Evolutionary conservation across 2,888 invertebrate genomes (phyloP).

Genomic region (Drosophila anceps): DNA sequence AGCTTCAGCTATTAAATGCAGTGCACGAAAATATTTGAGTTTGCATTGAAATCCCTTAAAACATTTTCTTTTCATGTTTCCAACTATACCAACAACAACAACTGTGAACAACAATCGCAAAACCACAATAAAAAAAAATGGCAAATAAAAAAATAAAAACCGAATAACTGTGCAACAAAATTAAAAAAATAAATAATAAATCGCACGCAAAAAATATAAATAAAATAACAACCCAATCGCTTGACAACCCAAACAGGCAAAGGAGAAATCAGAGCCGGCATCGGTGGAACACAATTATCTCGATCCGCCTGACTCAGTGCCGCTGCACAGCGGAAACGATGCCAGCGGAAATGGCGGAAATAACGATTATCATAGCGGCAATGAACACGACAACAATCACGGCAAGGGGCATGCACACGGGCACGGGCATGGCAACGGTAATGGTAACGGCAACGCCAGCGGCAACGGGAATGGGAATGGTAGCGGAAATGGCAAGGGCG

Average conservation of each 20-base stretch:
- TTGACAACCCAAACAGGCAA: conserved; percentile 63
- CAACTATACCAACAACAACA: conserved; percentile 49
- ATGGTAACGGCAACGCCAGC: conserved; percentile 54
- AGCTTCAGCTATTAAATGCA: conserved; percentile 69
- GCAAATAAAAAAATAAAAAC: conserved; percentile 57
- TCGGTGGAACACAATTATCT: conserved; percentile 85
- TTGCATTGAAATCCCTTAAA: conserved; percentile 60
- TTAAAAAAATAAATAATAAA: conserved; percentile 32
- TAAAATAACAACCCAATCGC: conserved; percentile 25
- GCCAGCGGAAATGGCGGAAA: conserved; percentile 85
- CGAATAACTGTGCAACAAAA: conserved; percentile 54
- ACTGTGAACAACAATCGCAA: conserved; percentile 42
- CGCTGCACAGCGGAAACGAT: conserved; percentile 85
- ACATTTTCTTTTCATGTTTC: conserved; percentile 65
- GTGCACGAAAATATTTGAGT: conserved; percentile 48
- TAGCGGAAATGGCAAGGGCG: conserved; percentile 57
- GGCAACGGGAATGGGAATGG: conserved; percentile 54
- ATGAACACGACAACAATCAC: conserved; percentile 63
- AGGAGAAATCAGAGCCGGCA: conserved; percentile 83
- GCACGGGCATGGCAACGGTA: conserved; percentile 56
- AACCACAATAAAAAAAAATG: conserved; percentile 67
- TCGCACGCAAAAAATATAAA: conserved; percentile 32
- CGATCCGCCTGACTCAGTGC: conserved; percentile 84
- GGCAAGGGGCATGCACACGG: conserved; percentile 52
- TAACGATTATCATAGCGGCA: conserved; percentile 84